Evolutionary conservation across 2,888 invertebrate genomes (phyloP).

Genomic region (Cheilosia vulpina): DNA sequence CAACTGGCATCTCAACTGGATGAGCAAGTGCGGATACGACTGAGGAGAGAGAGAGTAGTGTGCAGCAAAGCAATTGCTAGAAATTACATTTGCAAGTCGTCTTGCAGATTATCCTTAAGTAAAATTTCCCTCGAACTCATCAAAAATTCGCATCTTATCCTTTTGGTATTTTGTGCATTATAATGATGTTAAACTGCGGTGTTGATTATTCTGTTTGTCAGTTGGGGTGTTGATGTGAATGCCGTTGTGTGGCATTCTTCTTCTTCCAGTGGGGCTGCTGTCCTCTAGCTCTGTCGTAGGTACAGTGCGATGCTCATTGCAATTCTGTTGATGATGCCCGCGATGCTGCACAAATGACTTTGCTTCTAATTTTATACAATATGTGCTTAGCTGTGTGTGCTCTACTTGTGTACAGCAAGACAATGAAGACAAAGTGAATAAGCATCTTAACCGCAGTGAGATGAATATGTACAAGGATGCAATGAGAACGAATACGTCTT

Average conservation of each 20-base stretch:
- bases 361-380: constrained; percentile 59
- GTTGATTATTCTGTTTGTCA: constrained; percentile 74
- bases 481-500: neutral
- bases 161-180: constrained; percentile 73
- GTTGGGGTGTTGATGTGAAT: constrained; percentile 42
- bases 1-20: constrained; percentile 14
- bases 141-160: constrained; percentile 75
- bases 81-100: constrained; percentile 75
- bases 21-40: constrained; percentile 35
- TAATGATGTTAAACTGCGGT: constrained; percentile 74
- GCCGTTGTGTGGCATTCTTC: constrained; percentile 29
- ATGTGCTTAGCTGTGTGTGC: constrained; percentile 18
- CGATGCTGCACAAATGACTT: constrained; percentile 70
- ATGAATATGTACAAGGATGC: constrained; percentile 40
- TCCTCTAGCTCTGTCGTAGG: constrained; percentile 23
- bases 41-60: neutral
- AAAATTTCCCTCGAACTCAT: constrained; percentile 74
- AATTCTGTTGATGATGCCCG: constrained; percentile 60
- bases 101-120: constrained; percentile 72
- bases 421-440: constrained; percentile 72
- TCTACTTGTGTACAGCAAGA: constrained; percentile 15
- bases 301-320: constrained; percentile 57
- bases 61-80: constrained; percentile 67
- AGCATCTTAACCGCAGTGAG: constrained; percentile 68
- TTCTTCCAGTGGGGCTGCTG: constrained; percentile 6